phyloP scores from a whole-genome alignment of 1,140 invertebrate species.

The Drosophila trapezifrons region DNA sequence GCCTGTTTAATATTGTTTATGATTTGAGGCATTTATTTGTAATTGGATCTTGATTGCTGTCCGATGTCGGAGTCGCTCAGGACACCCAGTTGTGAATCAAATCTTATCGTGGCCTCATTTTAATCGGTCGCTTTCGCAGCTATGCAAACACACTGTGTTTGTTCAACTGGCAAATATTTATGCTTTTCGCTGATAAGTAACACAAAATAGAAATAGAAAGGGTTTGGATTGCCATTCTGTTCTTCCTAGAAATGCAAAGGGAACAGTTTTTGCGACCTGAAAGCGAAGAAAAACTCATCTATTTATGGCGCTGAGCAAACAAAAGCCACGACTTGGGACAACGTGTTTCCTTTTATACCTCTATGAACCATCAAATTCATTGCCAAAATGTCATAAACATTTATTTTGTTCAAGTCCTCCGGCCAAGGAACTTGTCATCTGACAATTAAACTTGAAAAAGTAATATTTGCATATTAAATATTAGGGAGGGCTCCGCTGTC shows the following conservation, averaged over 20 bases:
- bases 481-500: neutral
- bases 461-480: slow-evolving; percentile 39
- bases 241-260: slow-evolving; percentile 2
- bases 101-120: slow-evolving; percentile 48
- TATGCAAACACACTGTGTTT: slow-evolving; percentile 56
- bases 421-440: slow-evolving; percentile 5
- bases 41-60: slow-evolving; percentile 58
- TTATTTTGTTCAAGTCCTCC: neutral
- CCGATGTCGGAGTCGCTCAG: neutral
- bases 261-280: neutral
- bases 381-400: neutral
- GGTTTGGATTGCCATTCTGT: neutral
- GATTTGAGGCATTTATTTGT: slow-evolving; percentile 38
- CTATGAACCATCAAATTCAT: slow-evolving; percentile 1
- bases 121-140: slow-evolving; percentile 32
- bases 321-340: too few relatives aligned
- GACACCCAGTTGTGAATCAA: slow-evolving; percentile 6
- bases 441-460: slow-evolving; percentile 54
- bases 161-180: slow-evolving; percentile 37
- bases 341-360: neutral
- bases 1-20: slow-evolving; percentile 41
- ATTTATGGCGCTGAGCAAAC: slow-evolving; percentile 5
- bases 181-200: slow-evolving; percentile 8
- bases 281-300: slow-evolving; percentile 29
- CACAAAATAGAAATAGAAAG: slow-evolving; percentile 17